Base-by-base conservation (phyloP, 2,113 vertebrate species). In the Podarcis cretensis region DNA sequence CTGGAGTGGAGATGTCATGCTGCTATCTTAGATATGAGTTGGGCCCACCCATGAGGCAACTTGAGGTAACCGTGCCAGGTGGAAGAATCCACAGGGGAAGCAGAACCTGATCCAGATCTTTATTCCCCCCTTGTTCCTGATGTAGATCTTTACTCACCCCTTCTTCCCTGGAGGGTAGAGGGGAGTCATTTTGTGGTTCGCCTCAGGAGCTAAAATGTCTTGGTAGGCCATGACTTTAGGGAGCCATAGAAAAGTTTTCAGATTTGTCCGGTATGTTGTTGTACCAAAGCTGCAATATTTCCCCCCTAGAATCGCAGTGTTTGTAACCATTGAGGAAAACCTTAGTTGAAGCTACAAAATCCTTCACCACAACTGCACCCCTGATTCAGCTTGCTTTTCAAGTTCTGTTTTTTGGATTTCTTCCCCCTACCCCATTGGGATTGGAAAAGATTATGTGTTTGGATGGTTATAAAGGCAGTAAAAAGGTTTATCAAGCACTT, bases 1-100 rank as follows among this genome's bases (percentile, higher is more conserved):
- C 37, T 27, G 12, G 2, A 79, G 16, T 30, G 21, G 35, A 0
- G 0, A 35, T n/a, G 13, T 89, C 0, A 0, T 1, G 1, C 12
- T 90, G 6, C 18, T 91, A 88, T 14, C 4, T 48, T 0, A 0
- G 77, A 65, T 74, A 25, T 21, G 0, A 77, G 25, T 87, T 69
- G 59, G 48, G 48, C 48, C 10, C 48, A 10, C 9, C 48, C 10
- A 54, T 54, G 48, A 54, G 48, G 48, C 48, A 54, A 54, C 48
- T 12, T 54, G 48, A 54, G 48, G 48, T 54, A 54, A 54, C 10
- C 2, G 2, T 54, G 9, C 10, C 48, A 54, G 48, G 48, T 54
- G 48, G 48, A 12, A 54, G 48, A 54, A 54, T 3, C 48, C 48
- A 54, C 48, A 54, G 48, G 48, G 10, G 48, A 2, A 54, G 48